Evolutionary conservation across 1,140 invertebrate genomes (phyloP).

Genomic region (Melipona quadrifasciata): DNA sequence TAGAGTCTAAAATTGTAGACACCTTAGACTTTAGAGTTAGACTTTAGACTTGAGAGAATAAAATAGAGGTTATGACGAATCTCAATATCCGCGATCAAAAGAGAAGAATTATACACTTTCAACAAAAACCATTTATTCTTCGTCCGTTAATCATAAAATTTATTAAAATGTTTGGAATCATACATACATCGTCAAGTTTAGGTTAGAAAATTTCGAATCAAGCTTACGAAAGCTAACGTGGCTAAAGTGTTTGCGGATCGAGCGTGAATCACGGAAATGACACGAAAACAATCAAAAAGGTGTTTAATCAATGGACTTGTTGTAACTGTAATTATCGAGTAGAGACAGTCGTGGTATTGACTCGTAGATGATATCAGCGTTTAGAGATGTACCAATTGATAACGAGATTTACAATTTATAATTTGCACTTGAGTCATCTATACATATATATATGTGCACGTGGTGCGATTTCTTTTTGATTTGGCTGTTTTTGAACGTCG

Average conservation of each 20-base stretch:
- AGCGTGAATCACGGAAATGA: no score
- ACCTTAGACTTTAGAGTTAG: no score
- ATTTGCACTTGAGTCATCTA: conserved; percentile 36
- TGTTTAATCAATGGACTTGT: not conserved
- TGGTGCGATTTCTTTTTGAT: not conserved
- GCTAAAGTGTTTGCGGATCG: not conserved
- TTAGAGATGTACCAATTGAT: conserved; percentile 19
- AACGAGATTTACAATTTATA: conserved; percentile 13
- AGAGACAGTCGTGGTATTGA: not conserved
- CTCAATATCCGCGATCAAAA: not conserved
- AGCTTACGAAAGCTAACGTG: not conserved
- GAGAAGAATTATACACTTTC: not conserved
- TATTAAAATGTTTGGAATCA: not conserved
- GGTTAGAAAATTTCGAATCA: not conserved
- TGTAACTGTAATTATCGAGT: not conserved
- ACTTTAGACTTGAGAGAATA: no score
- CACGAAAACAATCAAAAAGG: not conserved
- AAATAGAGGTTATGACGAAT: no score
- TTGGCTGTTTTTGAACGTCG: not conserved
- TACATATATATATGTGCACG: no score
- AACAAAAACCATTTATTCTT: not conserved
- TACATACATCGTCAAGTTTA: not conserved
- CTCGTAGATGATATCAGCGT: conserved; percentile 28
- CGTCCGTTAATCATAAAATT: not conserved
- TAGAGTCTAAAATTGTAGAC: no score